Evolutionary conservation across 2,888 invertebrate genomes (phyloP), one percentile per base, ranked within the genome.

Genomic region (Xylophagus ater): DNA sequence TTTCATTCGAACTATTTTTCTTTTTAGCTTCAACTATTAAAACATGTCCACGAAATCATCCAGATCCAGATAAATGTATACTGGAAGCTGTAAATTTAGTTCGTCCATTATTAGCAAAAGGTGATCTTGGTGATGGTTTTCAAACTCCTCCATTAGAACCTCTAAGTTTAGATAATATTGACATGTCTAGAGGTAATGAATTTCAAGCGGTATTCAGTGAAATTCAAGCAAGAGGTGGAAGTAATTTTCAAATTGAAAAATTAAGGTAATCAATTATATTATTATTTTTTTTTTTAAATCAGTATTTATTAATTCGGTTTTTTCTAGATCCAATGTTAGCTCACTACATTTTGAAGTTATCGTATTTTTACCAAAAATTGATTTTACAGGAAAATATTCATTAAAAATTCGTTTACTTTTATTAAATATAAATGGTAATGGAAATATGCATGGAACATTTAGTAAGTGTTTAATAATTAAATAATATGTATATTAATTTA

Each of bases 41-140:
- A 18, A 59, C 63, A 18, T 65, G 65, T 42, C 53, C 55, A n/a
- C 57, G 65, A 12, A 54, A 58, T 47, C 57, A 61, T 49, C 62
- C 60, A 3, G 53, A 62, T 38, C 44, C 60, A 37, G 56, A 60
- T 21, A 51, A 54, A 14, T 65, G 65, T 43, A 62, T 65, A 8
- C 52, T 62, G 4, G 51, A 55, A 31, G 58, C 60, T 12, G 61
- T 63, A 1, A 56, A 59, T 29, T 43, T 49, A 17, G 47, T 65
- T 18, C 54, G 56, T 6, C 65, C 65, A 1, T 41, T 56, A 19
- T 43, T 65, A 21, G 58, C 56, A 0, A 53, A 50, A 23, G 65
- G 65, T 2, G 54, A 62, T 49, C 50, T 65, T 3, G 65, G 65
- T 4, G 65, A 62, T 47, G 65, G 59, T n/a, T 64, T 53, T 37